Base-by-base conservation (phyloP, 2,888 invertebrate genomes). In the Drosophila picticornis region DNA sequence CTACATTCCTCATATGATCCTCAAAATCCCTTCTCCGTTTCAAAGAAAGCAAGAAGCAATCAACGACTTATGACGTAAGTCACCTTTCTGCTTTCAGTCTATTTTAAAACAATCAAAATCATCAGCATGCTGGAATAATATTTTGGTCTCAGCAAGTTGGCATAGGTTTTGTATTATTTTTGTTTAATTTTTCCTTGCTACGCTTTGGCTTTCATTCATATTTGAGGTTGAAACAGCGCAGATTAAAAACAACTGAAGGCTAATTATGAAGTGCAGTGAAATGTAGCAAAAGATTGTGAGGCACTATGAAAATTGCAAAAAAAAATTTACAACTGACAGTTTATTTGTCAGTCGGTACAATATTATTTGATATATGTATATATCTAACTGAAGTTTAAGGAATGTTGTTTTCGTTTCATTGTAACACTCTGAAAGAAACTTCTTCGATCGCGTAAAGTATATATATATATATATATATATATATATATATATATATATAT, bases 61-160 rank as follows among this genome's bases (percentile, higher is more conserved):
- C 22, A 2, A 22, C 16, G 7, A 46, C 16, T 25, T n/a, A n/a
- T 2, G 4, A 40, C 10, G n/a, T 10, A 10, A n/a, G 1, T 10
- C 10, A 10, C n/a, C 0, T 19, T n/a, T 46, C 9, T 16, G 7
- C 9, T 25, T 46, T 7, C 22, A 25, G 9, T 16, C 7, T 46
- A 16, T 16, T 16, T 46, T 25, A 22, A 5, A 22, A 11, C 16
- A 19, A 10, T 32, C 22, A 22, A 36, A 43, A 27, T 51, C 38
- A 29, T 19, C 27, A 51, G 32, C 52, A 13, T n/a, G 27, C 27
- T 4, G 25, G n/a, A 29, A 40, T 29, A 46, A 40, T 19, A 36
- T 53, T 67, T 64, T 43, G 52, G 51, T 60, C 36, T 43, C 38
- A 55, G 46, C 73, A 67, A 77, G 69, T 73, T 78, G 73, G 64